Evolutionary conservation across 1,140 invertebrate species (phyloP), one percentile per base, ranked within the genome.

Genomic region (Anoplophora glabripennis): DNA sequence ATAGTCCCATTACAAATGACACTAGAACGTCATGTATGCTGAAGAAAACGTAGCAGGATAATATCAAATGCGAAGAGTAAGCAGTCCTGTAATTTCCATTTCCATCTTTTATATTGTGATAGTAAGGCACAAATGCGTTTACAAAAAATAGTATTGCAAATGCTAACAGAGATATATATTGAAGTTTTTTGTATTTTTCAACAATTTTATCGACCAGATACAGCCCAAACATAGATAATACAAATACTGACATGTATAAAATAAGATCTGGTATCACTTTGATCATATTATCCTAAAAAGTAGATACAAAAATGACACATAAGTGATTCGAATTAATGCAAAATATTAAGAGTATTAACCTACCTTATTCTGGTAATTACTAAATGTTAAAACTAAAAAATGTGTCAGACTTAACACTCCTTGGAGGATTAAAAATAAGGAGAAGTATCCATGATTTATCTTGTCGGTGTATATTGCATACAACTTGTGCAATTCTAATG

Each of bases 21-120:
- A 88, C 76, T 46, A 82, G 79, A 69, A 89, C 86, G 65, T 84
- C 83, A 17, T 83, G 81, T 53, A 92, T 79, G 7, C 89, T 88
- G 55, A 92, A 79, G 68, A 92, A 92, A 62, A 91, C 83, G 68
- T 92, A 92, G 53, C 87, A 86, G 0, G 85, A 84, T 40, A 92
- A 78, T 1, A 92, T 75, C 0, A 85, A 81, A 71, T 88, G 85
- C 0, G 87, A 86, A 7, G 83, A 80, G 66, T 86, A 89, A 1
- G 86, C 84, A 33, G 88, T 87, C 57, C 86, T 73, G 47, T 68
- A 70, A 17, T 70, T 69, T 11, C 65, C 64, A 28, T 76, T 72
- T 41, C 28, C 35, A n/a, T 7, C 33, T 3, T 41, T 58, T 33
- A 77, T 62, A 33, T 76, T 74, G 59, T 84, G 79, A 67, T 83